Evolutionary conservation across 2,113 vertebrate genomes (phyloP).

Genomic region (Atractosteus spatula): DNA sequence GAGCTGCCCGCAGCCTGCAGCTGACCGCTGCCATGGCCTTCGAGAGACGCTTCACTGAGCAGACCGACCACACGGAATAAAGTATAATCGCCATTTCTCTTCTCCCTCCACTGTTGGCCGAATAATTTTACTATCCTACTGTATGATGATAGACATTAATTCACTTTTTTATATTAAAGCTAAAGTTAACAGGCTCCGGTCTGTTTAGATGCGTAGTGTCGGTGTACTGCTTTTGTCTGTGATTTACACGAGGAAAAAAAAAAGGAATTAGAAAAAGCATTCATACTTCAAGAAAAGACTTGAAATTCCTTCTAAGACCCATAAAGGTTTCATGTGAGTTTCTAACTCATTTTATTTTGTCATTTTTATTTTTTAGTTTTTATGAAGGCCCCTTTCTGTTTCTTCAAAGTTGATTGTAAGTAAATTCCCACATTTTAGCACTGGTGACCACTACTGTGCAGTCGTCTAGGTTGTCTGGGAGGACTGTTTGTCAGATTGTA

Average conservation of each 20-base stretch:
- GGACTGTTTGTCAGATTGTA: neutral
- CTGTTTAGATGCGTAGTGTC: constrained; percentile 61
- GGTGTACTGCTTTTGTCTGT: constrained; percentile 65
- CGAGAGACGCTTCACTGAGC: constrained; percentile 55
- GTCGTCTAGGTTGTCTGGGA: constrained; percentile 7
- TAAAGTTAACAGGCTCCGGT: constrained; percentile 74
- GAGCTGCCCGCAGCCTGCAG: constrained; percentile 26
- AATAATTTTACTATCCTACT: constrained; percentile 63
- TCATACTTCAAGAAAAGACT: constrained; percentile 40
- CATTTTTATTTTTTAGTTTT: constrained; percentile 16
- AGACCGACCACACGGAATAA: constrained; percentile 47
- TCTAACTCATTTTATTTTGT: constrained; percentile 40
- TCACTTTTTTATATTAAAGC: constrained; percentile 75
- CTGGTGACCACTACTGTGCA: constrained; percentile 39
- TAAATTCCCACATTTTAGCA: constrained; percentile 36
- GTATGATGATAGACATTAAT: constrained; percentile 63
- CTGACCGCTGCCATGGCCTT: constrained; percentile 57
- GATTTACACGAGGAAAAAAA: constrained; percentile 42
- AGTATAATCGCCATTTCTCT: constrained; percentile 49
- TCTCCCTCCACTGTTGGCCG: constrained; percentile 55
- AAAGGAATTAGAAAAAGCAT: constrained; percentile 49
- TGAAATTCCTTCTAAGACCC: constrained; percentile 11
- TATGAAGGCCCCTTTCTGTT: constrained; percentile 6
- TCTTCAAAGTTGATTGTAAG: constrained; percentile 38
- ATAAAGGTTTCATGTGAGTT: constrained; percentile 27